Evolutionary conservation across 2,888 invertebrate genomes (phyloP).

Genomic region (Lycia hirtaria): DNA sequence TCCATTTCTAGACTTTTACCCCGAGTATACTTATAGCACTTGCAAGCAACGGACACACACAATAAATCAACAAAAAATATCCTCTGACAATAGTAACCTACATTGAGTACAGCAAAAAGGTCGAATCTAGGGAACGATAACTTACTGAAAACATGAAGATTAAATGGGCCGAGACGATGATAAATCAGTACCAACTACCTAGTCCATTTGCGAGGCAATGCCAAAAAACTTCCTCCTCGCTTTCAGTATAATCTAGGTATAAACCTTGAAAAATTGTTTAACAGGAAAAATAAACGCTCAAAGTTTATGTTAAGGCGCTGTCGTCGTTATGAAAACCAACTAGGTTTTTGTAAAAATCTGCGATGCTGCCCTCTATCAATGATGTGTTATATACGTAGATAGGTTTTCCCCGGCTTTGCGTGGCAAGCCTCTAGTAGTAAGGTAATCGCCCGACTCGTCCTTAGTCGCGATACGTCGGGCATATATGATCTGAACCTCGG

Average conservation of each 20-base stretch:
- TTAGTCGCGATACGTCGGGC: too few species aligned
- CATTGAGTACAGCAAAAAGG: slow-evolving; percentile 38
- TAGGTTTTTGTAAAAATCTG: too few species aligned
- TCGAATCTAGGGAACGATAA: slow-evolving; percentile 35
- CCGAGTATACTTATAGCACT: background rate
- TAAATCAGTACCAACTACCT: slow-evolving; percentile 44
- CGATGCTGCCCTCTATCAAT: too few species aligned
- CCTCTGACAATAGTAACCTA: slow-evolving; percentile 31
- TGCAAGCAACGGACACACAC: background rate
- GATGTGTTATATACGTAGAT: too few species aligned
- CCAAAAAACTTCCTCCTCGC: slow-evolving; percentile 43
- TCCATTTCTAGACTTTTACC: background rate
- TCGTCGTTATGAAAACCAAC: too few species aligned
- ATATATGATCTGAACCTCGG: too few species aligned
- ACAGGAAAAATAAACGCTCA: slow-evolving; percentile 8
- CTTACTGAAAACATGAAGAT: slow-evolving; percentile 40
- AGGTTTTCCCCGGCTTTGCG: too few species aligned
- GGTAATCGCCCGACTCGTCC: too few species aligned
- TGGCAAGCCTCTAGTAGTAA: too few species aligned
- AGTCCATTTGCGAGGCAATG: slow-evolving; percentile 42
- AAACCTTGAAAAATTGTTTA: slow-evolving; percentile 15
- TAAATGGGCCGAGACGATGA: slow-evolving; percentile 37
- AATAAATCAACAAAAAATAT: slow-evolving; percentile 32
- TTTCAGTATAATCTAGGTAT: slow-evolving; percentile 23
- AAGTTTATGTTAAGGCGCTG: background rate